Evolutionary conservation across 2,797 vertebrate species (phyloP).

Genomic region (Sebastolobus altivelis): DNA sequence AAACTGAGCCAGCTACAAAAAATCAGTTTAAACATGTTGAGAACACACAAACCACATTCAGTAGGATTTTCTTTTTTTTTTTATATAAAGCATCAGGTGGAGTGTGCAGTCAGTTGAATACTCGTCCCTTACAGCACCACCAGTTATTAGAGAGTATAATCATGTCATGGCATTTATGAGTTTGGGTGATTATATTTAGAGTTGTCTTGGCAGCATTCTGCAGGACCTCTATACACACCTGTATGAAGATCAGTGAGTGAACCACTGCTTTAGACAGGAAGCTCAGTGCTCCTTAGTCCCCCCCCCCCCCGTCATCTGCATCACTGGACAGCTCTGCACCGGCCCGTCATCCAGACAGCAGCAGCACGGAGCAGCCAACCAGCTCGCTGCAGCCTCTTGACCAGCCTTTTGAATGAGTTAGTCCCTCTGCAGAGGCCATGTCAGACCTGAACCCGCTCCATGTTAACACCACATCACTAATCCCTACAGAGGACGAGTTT

Average conservation of each 20-base stretch:
- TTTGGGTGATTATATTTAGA: background rate
- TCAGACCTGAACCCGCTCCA: conserved; percentile 49
- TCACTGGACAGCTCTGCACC: conserved; percentile 17
- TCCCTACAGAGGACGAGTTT: conserved; percentile 52
- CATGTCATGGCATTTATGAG: background rate
- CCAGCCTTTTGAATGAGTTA: conserved; percentile 35
- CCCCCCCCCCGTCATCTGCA: background rate
- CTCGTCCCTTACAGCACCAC: background rate
- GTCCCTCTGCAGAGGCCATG: conserved; percentile 47
- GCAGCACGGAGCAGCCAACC: conserved; percentile 49
- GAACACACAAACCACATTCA: too few relatives aligned
- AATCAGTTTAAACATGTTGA: too few relatives aligned
- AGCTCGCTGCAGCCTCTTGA: conserved; percentile 31
- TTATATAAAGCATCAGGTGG: background rate
- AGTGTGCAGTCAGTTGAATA: background rate
- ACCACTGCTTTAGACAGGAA: conserved; percentile 25
- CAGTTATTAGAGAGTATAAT: background rate
- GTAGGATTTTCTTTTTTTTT: background rate
- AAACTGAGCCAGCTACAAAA: too few relatives aligned
- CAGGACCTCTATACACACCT: background rate
- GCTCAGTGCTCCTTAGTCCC: conserved; percentile 40
- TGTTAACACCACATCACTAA: conserved; percentile 66
- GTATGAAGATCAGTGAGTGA: conserved; percentile 24
- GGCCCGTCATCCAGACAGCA: conserved; percentile 52
- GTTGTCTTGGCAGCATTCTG: background rate